Conservation (phyloP, 1,140 invertebrate genomes). For the Leptoteleia sp. region DNA sequence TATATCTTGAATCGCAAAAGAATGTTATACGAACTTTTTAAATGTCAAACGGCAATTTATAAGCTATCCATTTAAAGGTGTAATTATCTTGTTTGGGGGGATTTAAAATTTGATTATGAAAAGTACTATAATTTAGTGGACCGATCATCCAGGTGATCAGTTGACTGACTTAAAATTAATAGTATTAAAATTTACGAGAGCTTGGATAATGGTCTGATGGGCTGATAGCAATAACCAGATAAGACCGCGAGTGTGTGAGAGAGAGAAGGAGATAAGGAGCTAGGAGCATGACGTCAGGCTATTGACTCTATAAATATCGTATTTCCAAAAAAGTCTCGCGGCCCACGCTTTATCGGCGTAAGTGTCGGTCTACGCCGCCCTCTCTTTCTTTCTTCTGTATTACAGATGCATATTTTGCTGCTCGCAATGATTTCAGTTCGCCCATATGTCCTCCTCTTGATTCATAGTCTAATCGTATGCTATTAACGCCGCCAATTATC, state of each 20-base stretch:
- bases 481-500: slow-evolving; percentile 15
- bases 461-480: slow-evolving; percentile 19
- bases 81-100: no score
- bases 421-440: slow-evolving; percentile 36
- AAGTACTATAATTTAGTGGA: no score
- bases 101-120: no score
- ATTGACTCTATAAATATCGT: slow-evolving; percentile 76
- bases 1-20: no score
- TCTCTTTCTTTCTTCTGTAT: slow-evolving; percentile 53
- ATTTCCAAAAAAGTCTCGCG: slow-evolving; percentile 71
- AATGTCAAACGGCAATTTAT: no score
- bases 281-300: slow-evolving; percentile 72
- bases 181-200: neutral
- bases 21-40: no score
- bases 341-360: slow-evolving; percentile 66
- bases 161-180: no score
- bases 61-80: no score
- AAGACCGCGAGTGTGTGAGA: slow-evolving; percentile 17
- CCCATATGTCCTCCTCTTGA: slow-evolving; percentile 29
- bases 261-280: no score
- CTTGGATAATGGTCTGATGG: slow-evolving; percentile 43
- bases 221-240: slow-evolving; percentile 22
- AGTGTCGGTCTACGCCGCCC: slow-evolving; percentile 61
- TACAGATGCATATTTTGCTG: slow-evolving; percentile 39
- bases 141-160: no score